Base-by-base conservation (phyloP, 2,888 invertebrate genomes). In the Acanthococcus lagerstroemiae region DNA sequence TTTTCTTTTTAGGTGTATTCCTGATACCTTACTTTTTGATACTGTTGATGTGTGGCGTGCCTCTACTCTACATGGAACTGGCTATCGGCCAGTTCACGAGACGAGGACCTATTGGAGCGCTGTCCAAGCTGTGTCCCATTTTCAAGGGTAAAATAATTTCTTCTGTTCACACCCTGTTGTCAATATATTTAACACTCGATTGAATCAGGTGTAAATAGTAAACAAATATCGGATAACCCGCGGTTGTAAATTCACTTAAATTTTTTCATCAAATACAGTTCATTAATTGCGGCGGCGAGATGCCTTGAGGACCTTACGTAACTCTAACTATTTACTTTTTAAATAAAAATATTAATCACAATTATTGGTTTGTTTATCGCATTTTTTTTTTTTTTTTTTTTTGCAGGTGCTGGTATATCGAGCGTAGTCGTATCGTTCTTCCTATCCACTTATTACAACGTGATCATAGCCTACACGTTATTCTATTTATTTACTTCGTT, bases 371-470 rank as follows among this genome's bases (percentile, higher is more conserved):
- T 63, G 3, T 25, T 19, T 12, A 37, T 37, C 6, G 6, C 1
- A 50, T 52, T 61, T 52, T 61, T 21, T 17, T 21, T 26, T 7
- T 56, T 45, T 44, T 55, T 48, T 15, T 24, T n/a, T 17, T 48
- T 79, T 79, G n/a, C 78, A 94, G 94, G 95, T 73, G 90, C 92
- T 71, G 95, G 95, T 67, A 80, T 95, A 72, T 92, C 93, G 68
- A 93, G 92, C 76, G 93, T 95, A 70, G 86, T 94, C 76, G 90
- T 95, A 76, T 94, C 95, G 71, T 93, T 95, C 79, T 80, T 94
- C 75, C 88, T 95, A 85, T 91, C 93, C 71, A 92, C 94, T 61
- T 95, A 95, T 78, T 95, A 95, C 78, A 93, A 92, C 77, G 91
- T 95, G 71, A 90, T 95, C 76, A 93, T 95, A 77, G 90, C 91